phyloP scores from a whole-genome alignment of 2,888 invertebrate genomes.

The Magallana nippona region DNA sequence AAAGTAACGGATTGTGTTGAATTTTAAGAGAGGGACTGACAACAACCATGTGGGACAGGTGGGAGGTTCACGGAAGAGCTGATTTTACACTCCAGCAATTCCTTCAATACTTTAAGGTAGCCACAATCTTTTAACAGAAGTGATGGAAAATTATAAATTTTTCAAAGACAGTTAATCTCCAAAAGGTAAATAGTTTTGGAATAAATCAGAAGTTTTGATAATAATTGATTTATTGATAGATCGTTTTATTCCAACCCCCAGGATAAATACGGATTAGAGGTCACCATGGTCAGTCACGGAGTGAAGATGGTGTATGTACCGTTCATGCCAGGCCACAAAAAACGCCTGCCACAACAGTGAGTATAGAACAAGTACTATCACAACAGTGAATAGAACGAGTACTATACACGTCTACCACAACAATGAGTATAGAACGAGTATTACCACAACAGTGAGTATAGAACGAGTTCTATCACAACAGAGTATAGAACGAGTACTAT shows the following conservation, averaged over 20 bases:
- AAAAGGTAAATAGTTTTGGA: too few species aligned
- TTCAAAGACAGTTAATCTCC: background rate
- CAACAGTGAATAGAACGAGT: constrained; percentile 66
- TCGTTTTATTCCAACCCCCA: constrained; percentile 54
- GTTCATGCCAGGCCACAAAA: constrained; percentile 78
- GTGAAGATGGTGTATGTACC: constrained; percentile 79
- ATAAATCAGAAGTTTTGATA: too few species aligned
- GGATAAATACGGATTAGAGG: constrained; percentile 73
- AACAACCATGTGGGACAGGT: constrained; percentile 79
- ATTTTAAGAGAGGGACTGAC: constrained; percentile 68
- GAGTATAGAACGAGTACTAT: constrained; percentile 59
- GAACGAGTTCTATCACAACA: constrained; percentile 59
- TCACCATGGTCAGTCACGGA: constrained; percentile 77
- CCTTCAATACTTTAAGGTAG: constrained; percentile 76
- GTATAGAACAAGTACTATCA: constrained; percentile 52
- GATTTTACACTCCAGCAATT: constrained; percentile 77
- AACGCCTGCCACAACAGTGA: constrained; percentile 76
- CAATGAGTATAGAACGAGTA: constrained; percentile 65
- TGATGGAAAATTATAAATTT: background rate
- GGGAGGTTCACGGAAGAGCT: constrained; percentile 76
- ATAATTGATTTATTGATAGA: too few species aligned
- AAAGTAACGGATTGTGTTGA: background rate
- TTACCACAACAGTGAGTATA: constrained; percentile 73
- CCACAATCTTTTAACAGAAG: constrained; percentile 17
- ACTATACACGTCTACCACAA: constrained; percentile 72